These are phyloP conservation scores for Echiichthys vipera DNA, from an alignment of 2,797 vertebrate species.

Conservation along the genomic window DNA sequence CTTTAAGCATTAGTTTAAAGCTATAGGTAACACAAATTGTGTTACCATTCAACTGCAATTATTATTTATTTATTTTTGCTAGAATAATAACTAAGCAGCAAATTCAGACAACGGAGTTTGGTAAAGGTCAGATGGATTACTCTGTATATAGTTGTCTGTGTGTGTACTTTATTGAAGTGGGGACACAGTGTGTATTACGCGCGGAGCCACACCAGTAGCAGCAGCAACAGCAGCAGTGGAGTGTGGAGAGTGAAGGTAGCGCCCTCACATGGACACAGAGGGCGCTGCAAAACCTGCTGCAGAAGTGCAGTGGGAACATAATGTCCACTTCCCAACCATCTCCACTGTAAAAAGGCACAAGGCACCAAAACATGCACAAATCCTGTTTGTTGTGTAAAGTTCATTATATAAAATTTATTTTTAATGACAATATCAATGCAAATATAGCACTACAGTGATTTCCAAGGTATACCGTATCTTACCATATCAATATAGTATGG, in stretches of 20 bases:
- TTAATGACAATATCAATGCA: slow-evolving; percentile 91
- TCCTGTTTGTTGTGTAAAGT: slow-evolving; percentile 85
- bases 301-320: slow-evolving; percentile 55
- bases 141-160: not conserved
- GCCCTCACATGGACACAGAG: slow-evolving; percentile 56
- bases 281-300: slow-evolving; percentile 52
- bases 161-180: not conserved
- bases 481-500: slow-evolving; percentile 91
- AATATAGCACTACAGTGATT: slow-evolving; percentile 91
- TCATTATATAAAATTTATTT: slow-evolving; percentile 91
- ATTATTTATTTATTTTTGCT: too few relatives aligned
- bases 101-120: not conserved
- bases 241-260: slow-evolving; percentile 22
- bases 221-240: not conserved
- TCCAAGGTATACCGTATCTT: slow-evolving; percentile 89
- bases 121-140: not conserved
- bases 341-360: slow-evolving; percentile 17
- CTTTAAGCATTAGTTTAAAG: not conserved
- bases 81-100: not conserved
- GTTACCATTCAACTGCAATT: not conserved
- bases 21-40: not conserved
- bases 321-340: slow-evolving; percentile 50
- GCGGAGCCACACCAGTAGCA: not conserved
- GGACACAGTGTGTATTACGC: not conserved
- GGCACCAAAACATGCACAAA: slow-evolving; percentile 57